Conservation (phyloP, 2,113 vertebrate genomes). For the Eonycteris spelaea region DNA sequence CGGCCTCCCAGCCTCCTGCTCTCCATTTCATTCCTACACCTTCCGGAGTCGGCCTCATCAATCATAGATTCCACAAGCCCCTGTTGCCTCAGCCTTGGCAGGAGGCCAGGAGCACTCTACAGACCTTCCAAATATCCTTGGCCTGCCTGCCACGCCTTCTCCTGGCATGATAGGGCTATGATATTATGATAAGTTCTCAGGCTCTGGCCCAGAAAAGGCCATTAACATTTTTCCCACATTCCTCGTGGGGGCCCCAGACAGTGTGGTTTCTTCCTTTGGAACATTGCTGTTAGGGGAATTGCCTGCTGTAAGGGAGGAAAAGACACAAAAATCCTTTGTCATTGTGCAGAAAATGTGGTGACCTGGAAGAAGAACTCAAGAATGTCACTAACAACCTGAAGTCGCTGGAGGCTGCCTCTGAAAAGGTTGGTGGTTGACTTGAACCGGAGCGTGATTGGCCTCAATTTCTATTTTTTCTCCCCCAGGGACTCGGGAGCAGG, state of each 20-base stretch:
- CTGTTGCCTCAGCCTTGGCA: constrained; percentile 20
- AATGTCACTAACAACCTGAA: constrained; percentile 99
- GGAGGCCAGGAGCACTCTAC: background rate
- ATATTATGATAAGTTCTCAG: background rate
- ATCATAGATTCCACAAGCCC: constrained; percentile 18
- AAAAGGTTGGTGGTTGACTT: constrained; percentile 86
- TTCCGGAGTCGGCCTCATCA: background rate
- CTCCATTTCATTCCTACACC: background rate
- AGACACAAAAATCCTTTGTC: background rate
- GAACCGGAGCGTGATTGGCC: background rate
- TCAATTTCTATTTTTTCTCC: background rate
- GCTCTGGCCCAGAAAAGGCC: background rate
- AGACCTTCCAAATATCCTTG: background rate
- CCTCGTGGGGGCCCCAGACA: background rate
- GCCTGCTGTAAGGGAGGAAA: background rate
- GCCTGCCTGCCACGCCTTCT: background rate
- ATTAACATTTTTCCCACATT: constrained; percentile 15
- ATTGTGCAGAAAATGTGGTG: constrained; percentile 89
- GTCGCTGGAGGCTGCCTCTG: constrained; percentile 97
- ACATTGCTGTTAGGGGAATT: background rate
- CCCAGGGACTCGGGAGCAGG: accelerated
- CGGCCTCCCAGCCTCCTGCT: background rate
- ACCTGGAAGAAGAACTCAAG: constrained; percentile 97
- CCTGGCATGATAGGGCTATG: background rate
- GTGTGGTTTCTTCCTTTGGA: background rate